Percentiles rank a stretch among this genome's conserved stretches.
phyloP scores from a whole-genome alignment of 2,797 vertebrate genomes.

The Scleropages formosus region DNA sequence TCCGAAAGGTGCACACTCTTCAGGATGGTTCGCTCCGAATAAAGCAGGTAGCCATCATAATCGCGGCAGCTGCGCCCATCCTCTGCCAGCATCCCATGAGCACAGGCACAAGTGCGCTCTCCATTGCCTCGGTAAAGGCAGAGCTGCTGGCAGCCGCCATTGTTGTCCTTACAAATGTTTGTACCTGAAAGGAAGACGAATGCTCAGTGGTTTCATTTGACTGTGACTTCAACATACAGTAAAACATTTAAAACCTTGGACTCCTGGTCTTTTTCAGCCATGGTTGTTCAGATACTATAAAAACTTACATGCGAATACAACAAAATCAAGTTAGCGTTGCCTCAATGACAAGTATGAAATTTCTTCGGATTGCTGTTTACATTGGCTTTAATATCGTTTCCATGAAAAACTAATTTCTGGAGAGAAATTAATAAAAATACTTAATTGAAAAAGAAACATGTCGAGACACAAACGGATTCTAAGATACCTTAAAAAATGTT shows the following conservation, averaged over 20 bases:
- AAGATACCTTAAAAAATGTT: too few species aligned
- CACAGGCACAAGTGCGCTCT: slow-evolving; percentile 85
- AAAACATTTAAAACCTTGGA: too few species aligned
- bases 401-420: too few species aligned
- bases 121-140: slow-evolving; percentile 81
- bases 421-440: not conserved
- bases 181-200: slow-evolving; percentile 70
- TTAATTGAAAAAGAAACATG: too few species aligned
- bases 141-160: slow-evolving; percentile 90
- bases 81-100: slow-evolving; percentile 90
- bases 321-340: not conserved
- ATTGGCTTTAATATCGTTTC: not conserved
- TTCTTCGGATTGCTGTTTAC: not conserved
- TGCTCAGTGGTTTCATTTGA: not conserved
- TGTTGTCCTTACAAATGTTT: slow-evolving; percentile 85
- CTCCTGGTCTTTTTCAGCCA: too few species aligned
- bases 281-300: not conserved
- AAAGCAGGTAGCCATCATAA: slow-evolving; percentile 93
- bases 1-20: slow-evolving; percentile 98
- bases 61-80: slow-evolving; percentile 83
- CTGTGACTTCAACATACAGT: not conserved
- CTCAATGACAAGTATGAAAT: not conserved
- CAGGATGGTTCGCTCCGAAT: slow-evolving; percentile 93
- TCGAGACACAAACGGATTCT: too few species aligned
- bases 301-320: not conserved